Percentiles rank a stretch among this genome's conserved stretches.
phyloP scores from a whole-genome alignment of 1,140 invertebrate genomes.

The Tribolium madens region DNA sequence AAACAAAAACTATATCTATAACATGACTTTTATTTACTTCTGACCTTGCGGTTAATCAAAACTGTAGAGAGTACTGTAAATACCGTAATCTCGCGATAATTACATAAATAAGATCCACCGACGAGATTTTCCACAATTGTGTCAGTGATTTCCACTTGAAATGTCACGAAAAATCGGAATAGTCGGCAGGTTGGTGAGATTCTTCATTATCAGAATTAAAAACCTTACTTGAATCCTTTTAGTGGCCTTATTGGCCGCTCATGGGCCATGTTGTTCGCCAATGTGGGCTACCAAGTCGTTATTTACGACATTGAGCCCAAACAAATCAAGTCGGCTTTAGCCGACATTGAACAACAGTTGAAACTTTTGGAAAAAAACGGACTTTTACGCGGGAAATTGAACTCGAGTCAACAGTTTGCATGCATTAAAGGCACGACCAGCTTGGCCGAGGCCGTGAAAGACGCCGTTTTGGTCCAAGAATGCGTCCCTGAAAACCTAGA shows the following conservation, averaged over 20 bases:
- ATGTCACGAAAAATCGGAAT: constrained; percentile 55
- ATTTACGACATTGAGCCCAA: constrained; percentile 86
- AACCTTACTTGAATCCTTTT: too few species aligned
- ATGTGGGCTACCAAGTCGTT: constrained; percentile 88
- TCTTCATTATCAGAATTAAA: background rate
- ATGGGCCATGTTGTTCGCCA: constrained; percentile 96
- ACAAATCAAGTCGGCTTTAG: constrained; percentile 80
- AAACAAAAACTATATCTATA: background rate
- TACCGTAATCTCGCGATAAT: background rate
- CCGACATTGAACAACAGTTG: constrained; percentile 81
- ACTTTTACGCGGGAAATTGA: constrained; percentile 80
- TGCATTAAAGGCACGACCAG: constrained; percentile 82
- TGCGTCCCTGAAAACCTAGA: constrained; percentile 92
- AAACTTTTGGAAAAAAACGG: constrained; percentile 77
- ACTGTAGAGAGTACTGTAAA: background rate
- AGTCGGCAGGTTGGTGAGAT: constrained; percentile 54
- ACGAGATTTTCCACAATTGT: background rate
- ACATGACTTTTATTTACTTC: background rate
- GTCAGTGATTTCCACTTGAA: background rate
- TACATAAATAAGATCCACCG: background rate
- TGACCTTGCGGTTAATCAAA: background rate
- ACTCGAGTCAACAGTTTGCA: constrained; percentile 78
- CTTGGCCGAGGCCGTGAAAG: constrained; percentile 76
- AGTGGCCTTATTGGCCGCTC: constrained; percentile 94
- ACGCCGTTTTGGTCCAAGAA: constrained; percentile 86